These are phyloP conservation scores for Sisyra terminalis DNA, from an alignment of 2,888 invertebrate species.

Conservation along the genomic window DNA sequence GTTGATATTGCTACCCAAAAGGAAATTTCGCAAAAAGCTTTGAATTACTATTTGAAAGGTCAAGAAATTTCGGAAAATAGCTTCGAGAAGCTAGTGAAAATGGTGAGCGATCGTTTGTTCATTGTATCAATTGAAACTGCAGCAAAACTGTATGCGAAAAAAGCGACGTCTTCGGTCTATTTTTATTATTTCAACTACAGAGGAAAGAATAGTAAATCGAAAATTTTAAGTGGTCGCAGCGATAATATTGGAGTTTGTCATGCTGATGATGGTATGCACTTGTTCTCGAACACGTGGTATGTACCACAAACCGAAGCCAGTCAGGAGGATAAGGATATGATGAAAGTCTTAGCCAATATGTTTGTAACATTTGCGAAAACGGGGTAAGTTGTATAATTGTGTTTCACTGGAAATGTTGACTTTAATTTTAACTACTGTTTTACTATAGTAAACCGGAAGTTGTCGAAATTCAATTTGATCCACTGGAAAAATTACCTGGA, in stretches of 20 bases:
- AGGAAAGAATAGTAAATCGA: slow-evolving; percentile 20
- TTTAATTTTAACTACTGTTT: too few relatives aligned
- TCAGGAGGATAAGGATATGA: slow-evolving; percentile 33
- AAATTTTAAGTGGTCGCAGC: slow-evolving; percentile 3
- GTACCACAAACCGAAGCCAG: slow-evolving; percentile 18
- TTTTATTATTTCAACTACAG: slow-evolving; percentile 47
- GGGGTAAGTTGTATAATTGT: too few relatives aligned
- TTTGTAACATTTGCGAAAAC: slow-evolving; percentile 36
- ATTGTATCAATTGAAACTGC: slow-evolving; percentile 38
- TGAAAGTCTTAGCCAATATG: slow-evolving; percentile 33
- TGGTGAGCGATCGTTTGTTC: slow-evolving; percentile 42
- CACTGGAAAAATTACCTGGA: slow-evolving; percentile 26
- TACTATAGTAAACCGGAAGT: slow-evolving; percentile 26
- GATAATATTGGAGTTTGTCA: slow-evolving; percentile 38
- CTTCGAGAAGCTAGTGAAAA: slow-evolving; percentile 17
- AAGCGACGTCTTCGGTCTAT: slow-evolving; percentile 40
- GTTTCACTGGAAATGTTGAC: too few relatives aligned
- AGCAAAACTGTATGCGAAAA: slow-evolving; percentile 38
- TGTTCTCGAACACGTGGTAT: slow-evolving; percentile 28
- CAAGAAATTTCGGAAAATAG: slow-evolving; percentile 18
- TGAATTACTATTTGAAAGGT: slow-evolving; percentile 21
- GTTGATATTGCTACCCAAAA: slow-evolving; percentile 15
- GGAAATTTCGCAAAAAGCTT: slow-evolving; percentile 19
- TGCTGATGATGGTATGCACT: slow-evolving; percentile 38
- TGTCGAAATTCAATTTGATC: slow-evolving; percentile 29